Evolutionary conservation across 2,888 invertebrate genomes (phyloP).

Genomic region (Eristalinus sepulchralis): DNA sequence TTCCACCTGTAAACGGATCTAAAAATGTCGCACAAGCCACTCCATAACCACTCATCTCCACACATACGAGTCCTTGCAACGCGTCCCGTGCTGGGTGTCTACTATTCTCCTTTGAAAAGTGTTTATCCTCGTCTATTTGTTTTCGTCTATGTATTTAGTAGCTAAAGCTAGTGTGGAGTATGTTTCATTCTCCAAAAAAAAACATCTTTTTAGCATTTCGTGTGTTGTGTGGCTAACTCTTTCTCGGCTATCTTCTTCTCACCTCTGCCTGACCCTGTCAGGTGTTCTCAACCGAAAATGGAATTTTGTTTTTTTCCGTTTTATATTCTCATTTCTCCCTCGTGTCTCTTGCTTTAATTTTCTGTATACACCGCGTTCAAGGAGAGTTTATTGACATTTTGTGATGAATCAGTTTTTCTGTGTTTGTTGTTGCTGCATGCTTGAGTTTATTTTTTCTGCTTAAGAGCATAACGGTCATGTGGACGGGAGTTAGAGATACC

Average conservation of each 20-base stretch:
- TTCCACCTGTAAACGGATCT: neutral
- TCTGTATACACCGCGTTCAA: neutral
- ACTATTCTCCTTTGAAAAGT: neutral
- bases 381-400: slow-evolving; percentile 36
- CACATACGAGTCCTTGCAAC: neutral
- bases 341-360: slow-evolving; percentile 2
- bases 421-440: neutral
- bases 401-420: slow-evolving; percentile 33
- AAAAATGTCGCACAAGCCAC: neutral
- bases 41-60: neutral
- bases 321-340: neutral
- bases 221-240: neutral
- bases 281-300: slow-evolving; percentile 14
- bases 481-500: neutral
- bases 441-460: neutral
- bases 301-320: neutral
- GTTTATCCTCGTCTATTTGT: neutral
- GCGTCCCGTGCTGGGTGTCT: neutral
- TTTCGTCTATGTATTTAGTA: neutral
- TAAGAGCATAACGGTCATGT: neutral
- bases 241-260: neutral
- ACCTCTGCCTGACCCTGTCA: slow-evolving; percentile 28
- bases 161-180: neutral
- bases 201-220: neutral
- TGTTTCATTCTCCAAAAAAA: neutral